Evolutionary conservation across 1,140 invertebrate species (phyloP), one percentile per base, ranked within the genome.

Genomic region (Drosophila subpulchrella): DNA sequence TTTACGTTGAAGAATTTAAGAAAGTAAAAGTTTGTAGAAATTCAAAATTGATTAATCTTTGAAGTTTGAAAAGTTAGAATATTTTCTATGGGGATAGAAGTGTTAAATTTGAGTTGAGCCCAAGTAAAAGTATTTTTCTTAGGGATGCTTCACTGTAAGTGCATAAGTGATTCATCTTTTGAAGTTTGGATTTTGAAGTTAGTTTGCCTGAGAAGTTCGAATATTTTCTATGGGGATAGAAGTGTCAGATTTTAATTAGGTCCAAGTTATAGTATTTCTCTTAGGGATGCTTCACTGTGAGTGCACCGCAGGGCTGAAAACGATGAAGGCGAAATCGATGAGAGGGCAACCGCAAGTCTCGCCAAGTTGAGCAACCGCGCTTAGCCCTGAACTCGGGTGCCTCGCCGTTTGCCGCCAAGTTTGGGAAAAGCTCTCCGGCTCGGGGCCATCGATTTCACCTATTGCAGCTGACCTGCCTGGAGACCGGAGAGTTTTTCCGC

Each of bases 361-460:
- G 8, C 50, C 6, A 47, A 65, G 83, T 86, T 88, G 83, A 88
- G 79, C 79, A 80, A 83, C 83, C 83, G 75, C 71, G 67, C 66
- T 88, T 88, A 86, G 83, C 83, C 83, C 71, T 86, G 83, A 86
- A 86, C 83, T 75, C 66, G 62, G 42, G 1, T 51, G 48, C 8
- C 30, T 6, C 27, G n/a, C 30, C 48, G n/a, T 3, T 10, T 51
- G 48, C 27, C 41, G 32, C 41, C 42, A 27, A 48, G 48, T 38
- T 32, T 46, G 58, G 34, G 57, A 59, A 85, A 85, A 88, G 83
- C 75, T 79, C 41, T 55, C 38, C 1, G 47, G 13, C 71, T 59
- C 55, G 73, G 54, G 68, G 55, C 59, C 70, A 86, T 86, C 79
- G 79, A 86, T 88, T 88, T 57, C 65, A 60, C 32, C 65, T 36